A percentile compares a stretch with the other conserved stretches of the same genome.
phyloP scores from a whole-genome alignment of 2,888 invertebrate genomes.

The Leptinotarsa rubiginosa region DNA sequence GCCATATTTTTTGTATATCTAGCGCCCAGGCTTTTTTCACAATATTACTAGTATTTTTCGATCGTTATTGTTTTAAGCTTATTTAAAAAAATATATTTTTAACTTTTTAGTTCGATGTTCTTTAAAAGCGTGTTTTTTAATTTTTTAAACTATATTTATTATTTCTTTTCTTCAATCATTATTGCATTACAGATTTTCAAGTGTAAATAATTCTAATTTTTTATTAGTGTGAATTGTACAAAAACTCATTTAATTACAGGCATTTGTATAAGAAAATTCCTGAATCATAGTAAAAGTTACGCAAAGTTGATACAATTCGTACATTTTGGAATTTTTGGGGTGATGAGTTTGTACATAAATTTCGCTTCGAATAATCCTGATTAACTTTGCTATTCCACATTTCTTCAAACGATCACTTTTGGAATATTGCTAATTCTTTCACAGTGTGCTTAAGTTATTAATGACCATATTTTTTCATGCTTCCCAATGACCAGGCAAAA shows the following conservation, averaged over 20 bases:
- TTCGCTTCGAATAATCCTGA: background rate
- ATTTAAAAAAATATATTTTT: too few relatives aligned
- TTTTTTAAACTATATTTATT: too few relatives aligned
- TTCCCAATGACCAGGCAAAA: conserved; percentile 52
- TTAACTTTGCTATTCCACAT: background rate
- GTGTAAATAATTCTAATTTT: background rate
- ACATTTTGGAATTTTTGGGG: background rate
- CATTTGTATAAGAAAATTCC: too few relatives aligned
- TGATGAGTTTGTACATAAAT: background rate
- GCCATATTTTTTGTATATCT: too few relatives aligned
- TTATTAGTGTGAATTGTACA: background rate
- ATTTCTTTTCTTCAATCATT: background rate
- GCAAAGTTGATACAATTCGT: background rate
- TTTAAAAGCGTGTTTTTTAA: too few relatives aligned
- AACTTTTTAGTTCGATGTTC: too few relatives aligned
- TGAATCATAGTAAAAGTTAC: background rate
- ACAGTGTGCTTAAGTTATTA: conserved; percentile 5
- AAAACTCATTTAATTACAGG: too few relatives aligned
- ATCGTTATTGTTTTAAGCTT: too few relatives aligned
- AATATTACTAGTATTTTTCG: too few relatives aligned
- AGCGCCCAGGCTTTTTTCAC: too few relatives aligned
- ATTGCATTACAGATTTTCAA: background rate
- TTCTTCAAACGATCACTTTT: background rate
- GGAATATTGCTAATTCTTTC: background rate
- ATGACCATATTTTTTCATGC: conserved; percentile 39